Percentiles rank a stretch among this genome's conserved stretches.
These are phyloP conservation scores for Entosphenus tridentatus DNA, from an alignment of 2,113 vertebrate genomes.

Conservation along the genomic window DNA sequence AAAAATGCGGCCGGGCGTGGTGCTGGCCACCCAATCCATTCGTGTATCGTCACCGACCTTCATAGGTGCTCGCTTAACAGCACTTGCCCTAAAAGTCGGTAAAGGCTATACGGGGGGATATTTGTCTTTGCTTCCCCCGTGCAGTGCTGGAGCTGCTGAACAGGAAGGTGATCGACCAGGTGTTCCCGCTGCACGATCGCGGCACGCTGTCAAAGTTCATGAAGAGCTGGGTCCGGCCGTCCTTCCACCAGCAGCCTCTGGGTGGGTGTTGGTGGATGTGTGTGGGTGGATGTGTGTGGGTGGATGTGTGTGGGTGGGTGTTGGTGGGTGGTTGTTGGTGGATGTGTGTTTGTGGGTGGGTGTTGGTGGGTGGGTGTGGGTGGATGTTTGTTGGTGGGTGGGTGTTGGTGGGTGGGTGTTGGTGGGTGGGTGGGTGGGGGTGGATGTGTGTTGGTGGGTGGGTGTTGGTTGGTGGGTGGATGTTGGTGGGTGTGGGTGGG, in stretches of 20 bases:
- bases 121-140: neutral
- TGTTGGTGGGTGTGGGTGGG: too few relatives aligned
- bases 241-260: conserved; percentile 72
- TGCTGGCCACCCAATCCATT: too few relatives aligned
- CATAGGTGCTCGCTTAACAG: too few relatives aligned
- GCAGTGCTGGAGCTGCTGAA: conserved; percentile 65
- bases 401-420: neutral
- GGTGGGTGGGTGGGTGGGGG: neutral
- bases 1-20: too few relatives aligned
- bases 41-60: too few relatives aligned
- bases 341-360: neutral
- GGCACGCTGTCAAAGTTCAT: conserved; percentile 72
- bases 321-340: neutral
- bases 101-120: too few relatives aligned
- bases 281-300: conserved; percentile 16
- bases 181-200: conserved; percentile 81
- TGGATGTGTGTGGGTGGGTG: neutral
- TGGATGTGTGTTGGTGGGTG: too few relatives aligned
- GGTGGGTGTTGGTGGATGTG: conserved; percentile 20
- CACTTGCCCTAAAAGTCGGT: too few relatives aligned
- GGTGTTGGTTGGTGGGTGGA: too few relatives aligned
- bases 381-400: neutral
- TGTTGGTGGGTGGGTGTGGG: neutral
- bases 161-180: conserved; percentile 70
- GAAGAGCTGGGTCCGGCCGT: conserved; percentile 89